A percentile compares a stretch with the other conserved stretches of the same genome.
phyloP scores from a whole-genome alignment of 1,140 invertebrate species.

The Helicoverpa armigera region DNA sequence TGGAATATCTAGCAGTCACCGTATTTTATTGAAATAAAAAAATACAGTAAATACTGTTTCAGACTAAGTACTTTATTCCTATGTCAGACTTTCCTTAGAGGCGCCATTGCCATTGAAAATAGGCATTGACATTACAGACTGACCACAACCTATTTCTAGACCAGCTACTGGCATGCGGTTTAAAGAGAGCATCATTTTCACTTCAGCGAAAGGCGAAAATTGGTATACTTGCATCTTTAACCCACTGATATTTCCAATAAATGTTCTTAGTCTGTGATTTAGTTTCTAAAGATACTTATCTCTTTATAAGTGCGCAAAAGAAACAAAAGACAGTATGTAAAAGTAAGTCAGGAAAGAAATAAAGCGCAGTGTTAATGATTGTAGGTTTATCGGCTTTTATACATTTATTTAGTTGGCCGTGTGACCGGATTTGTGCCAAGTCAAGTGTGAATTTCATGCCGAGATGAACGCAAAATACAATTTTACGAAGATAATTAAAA shows the following conservation, averaged over 20 bases:
- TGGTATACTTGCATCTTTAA: background rate
- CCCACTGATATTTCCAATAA: slow-evolving; percentile 17
- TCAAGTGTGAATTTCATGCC: background rate
- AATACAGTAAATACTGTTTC: too few relatives aligned
- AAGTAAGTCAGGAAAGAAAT: slow-evolving; percentile 9
- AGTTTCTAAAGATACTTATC: background rate
- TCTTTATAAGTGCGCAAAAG: background rate
- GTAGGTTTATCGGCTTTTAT: slow-evolving; percentile 19
- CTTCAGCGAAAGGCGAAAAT: slow-evolving; percentile 13
- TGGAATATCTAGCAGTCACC: too few relatives aligned
- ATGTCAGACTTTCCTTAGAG: background rate
- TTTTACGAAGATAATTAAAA: slow-evolving; percentile 8
- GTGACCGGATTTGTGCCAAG: slow-evolving; percentile 30
- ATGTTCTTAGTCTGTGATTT: background rate
- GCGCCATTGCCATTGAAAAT: background rate
- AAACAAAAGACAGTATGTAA: slow-evolving; percentile 16
- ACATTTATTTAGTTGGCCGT: slow-evolving; percentile 12
- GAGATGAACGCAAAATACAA: background rate
- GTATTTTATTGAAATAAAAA: too few relatives aligned
- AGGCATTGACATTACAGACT: background rate
- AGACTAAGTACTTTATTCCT: too few relatives aligned
- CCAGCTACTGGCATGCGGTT: background rate
- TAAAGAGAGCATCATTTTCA: background rate
- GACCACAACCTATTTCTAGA: slow-evolving; percentile 4
- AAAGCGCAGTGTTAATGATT: slow-evolving; percentile 3